Conservation (phyloP, 2,113 vertebrate species). For the Serilophus lunatus region DNA sequence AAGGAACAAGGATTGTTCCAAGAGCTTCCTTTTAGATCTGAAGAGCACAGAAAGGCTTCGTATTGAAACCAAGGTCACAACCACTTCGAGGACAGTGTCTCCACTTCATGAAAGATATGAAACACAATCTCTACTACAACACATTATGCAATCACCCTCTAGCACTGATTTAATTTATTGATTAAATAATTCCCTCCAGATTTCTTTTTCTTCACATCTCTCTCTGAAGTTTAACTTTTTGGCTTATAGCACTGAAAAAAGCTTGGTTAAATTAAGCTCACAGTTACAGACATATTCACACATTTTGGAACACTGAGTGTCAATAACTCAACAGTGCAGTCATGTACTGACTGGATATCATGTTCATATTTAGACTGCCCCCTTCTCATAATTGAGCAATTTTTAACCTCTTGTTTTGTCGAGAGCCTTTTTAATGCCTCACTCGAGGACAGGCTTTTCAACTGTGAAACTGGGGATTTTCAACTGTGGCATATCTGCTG, state of each 20-base stretch:
- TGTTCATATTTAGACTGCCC: background rate
- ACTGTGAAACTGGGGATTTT: background rate
- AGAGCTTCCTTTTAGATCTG: background rate
- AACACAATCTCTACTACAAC: constrained; percentile 31
- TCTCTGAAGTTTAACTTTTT: background rate
- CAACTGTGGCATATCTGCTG: background rate
- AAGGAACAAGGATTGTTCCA: background rate
- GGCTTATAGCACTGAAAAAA: background rate
- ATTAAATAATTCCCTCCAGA: background rate
- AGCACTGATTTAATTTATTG: constrained; percentile 1
- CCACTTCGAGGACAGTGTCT: background rate
- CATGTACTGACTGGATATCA: background rate
- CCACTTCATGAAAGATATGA: background rate
- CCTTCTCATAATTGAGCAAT: background rate
- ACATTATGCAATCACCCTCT: background rate
- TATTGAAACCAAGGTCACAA: constrained; percentile 49
- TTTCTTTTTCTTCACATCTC: background rate
- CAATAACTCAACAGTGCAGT: background rate
- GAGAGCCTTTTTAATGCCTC: background rate
- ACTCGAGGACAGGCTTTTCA: background rate
- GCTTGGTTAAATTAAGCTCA: background rate
- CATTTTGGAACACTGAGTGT: background rate
- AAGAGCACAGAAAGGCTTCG: background rate
- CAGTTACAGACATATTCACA: background rate
- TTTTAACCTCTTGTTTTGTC: background rate